Percentiles rank a stretch among this genome's conserved stretches.
Conservation (phyloP, 2,797 vertebrate genomes). For the Valencia hispanica region DNA sequence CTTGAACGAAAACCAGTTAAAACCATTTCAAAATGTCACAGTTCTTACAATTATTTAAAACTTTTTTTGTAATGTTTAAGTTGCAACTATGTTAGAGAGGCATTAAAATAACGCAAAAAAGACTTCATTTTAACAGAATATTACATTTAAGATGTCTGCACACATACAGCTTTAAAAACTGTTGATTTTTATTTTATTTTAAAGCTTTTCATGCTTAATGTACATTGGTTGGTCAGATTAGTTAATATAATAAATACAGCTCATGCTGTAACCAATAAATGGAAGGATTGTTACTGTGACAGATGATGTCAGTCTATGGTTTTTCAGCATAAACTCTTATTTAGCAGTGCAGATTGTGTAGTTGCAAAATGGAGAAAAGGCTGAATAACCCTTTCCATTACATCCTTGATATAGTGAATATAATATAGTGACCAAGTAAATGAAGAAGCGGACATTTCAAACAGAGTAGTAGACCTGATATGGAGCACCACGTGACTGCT, state of each 20-base stretch:
- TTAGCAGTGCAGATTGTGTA: background rate
- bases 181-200: too few species aligned
- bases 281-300: background rate
- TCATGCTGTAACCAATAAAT: background rate
- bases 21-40: too few species aligned
- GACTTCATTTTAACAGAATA: too few species aligned
- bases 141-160: background rate
- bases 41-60: background rate
- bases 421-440: background rate
- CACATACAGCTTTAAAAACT: too few species aligned
- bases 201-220: background rate
- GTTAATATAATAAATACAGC: background rate
- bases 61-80: too few species aligned
- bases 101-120: too few species aligned
- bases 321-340: background rate
- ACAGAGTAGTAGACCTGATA: conserved; percentile 48
- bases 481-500: conserved; percentile 89
- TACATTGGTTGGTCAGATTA: background rate
- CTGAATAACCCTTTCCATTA: background rate
- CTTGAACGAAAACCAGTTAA: too few species aligned
- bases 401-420: background rate
- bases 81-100: too few species aligned
- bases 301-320: background rate
- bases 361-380: background rate
- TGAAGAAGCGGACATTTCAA: background rate